Conservation (phyloP, 2,797 vertebrate species). For the Tympanoctomys barrerae region DNA sequence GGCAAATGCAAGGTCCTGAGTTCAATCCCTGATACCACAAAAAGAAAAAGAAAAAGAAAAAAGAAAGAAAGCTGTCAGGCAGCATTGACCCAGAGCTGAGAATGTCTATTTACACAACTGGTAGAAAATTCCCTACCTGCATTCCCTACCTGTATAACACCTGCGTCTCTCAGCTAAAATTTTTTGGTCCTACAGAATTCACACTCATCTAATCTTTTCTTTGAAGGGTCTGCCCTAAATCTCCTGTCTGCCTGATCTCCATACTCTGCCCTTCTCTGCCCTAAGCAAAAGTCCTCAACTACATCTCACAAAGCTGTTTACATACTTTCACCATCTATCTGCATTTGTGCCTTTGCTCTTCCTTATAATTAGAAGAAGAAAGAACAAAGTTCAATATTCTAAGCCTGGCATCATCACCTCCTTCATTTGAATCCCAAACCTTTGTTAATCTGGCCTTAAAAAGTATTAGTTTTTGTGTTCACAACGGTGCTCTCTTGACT, state of each 20-base stretch:
- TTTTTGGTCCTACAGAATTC: not conserved
- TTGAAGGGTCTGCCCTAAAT: not conserved
- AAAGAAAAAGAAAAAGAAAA: too few relatives aligned
- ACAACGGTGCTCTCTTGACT: not conserved
- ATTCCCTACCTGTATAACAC: too few relatives aligned
- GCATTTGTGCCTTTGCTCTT: not conserved
- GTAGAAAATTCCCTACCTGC: not conserved
- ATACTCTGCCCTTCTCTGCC: not conserved
- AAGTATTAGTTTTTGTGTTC: not conserved
- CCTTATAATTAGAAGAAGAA: not conserved
- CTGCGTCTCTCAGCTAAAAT: not conserved
- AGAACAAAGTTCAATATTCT: not conserved
- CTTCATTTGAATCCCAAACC: not conserved
- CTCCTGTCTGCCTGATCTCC: not conserved
- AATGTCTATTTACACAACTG: not conserved
- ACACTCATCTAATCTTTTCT: not conserved
- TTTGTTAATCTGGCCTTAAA: not conserved
- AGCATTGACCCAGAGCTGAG: not conserved
- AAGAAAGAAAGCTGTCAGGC: too few relatives aligned
- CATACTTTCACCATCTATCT: not conserved
- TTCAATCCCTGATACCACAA: too few relatives aligned
- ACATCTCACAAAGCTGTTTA: not conserved
- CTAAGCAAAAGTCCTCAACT: not conserved
- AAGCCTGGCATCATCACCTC: not conserved
- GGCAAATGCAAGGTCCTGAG: too few relatives aligned